Evolutionary conservation across 1,140 invertebrate species (phyloP), one percentile per base, ranked within the genome.

Genomic region (Meloidogyne hapla): DNA sequence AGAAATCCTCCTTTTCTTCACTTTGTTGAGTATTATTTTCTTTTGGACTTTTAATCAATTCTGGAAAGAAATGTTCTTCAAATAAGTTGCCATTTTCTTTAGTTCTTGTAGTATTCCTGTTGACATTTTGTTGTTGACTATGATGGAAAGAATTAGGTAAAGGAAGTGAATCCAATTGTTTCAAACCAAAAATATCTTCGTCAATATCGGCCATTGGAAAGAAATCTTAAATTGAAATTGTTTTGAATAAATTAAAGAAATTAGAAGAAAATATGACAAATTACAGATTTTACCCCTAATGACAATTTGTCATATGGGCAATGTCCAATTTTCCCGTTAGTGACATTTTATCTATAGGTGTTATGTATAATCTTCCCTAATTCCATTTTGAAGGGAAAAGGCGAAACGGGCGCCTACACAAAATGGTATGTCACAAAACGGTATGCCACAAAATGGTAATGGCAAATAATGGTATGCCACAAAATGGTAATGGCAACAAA

Each of bases 161-260:
- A 12, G 72, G 72, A 25, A 61, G 40, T 25, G 56, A 28, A 62
- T 33, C 23, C 23, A 66, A 23, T 13, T 63, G 25, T 72, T 26
- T 6, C 3, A 74, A 25, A 64, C 72, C 72, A 66, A 74, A 74
- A 26, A 74, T 48, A 64, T 74, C 72, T 12, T 74, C 72, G 5
- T 74, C 72, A 28, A 23, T 66, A 21, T 15, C 15, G 15, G 45
- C 15, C 45, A 48, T 48, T 48, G 45, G 15, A 48, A 48, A 48
- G 18, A 48, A 18, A 48, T 48, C 45, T 5, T 18, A 18, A 18
- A 18, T 18, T 4, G 18, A 48, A 48, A 48, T 13, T 42, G 13
- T 42, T 13, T 13, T 12, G 40, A 12, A 12, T 9, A 42, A 42
- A 42, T 5, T 15, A 48, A 2, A 48, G 2, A 48, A 48, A 48